phyloP scores from a whole-genome alignment of 2,113 vertebrate genomes.

The Chauna torquata region DNA sequence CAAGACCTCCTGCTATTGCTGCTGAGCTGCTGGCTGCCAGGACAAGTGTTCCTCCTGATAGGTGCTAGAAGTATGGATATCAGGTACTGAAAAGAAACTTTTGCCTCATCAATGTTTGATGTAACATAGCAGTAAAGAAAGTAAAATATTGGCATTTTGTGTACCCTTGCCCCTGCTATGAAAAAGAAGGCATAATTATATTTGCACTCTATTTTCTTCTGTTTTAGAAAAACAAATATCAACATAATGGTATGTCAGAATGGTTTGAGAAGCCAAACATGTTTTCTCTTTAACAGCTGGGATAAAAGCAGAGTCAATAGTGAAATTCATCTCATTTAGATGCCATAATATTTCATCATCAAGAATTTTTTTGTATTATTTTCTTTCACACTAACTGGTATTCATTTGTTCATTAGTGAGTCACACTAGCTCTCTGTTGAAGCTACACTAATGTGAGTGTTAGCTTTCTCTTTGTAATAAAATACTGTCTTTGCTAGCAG shows the following conservation, averaged over 20 bases:
- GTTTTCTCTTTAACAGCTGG: not conserved
- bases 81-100: not conserved
- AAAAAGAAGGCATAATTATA: not conserved
- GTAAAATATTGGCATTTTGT: not conserved
- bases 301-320: not conserved
- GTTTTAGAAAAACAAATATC: not conserved
- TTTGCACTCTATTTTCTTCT: not conserved
- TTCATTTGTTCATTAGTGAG: not conserved
- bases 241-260: not conserved
- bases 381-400: not conserved
- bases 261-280: not conserved
- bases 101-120: not conserved
- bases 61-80: not conserved
- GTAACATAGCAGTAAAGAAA: not conserved
- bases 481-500: accelerated
- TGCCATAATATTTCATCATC: not conserved
- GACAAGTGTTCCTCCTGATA: accelerated
- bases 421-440: not conserved
- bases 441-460: not conserved
- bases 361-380: not conserved
- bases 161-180: not conserved
- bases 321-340: accelerated
- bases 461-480: not conserved
- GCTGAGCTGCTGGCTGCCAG: not conserved
- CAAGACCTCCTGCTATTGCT: not conserved